A percentile compares a stretch with the other conserved stretches of the same genome.
phyloP scores from a whole-genome alignment of 2,888 invertebrate species.

The Epirrhoe tristata region DNA sequence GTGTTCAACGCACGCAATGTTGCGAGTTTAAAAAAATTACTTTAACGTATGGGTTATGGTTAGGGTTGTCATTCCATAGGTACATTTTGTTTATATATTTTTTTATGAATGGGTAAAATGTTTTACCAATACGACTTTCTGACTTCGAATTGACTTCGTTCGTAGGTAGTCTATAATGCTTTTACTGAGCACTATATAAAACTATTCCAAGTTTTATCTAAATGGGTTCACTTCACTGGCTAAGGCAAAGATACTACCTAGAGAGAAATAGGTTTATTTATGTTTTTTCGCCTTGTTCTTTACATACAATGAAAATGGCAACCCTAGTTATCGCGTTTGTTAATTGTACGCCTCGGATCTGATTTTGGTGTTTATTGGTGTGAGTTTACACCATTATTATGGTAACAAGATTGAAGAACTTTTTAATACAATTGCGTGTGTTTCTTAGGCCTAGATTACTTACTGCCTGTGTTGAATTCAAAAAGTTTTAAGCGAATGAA shows the following conservation, averaged over 20 bases:
- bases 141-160: no score
- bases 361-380: conserved; percentile 15
- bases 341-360: conserved; percentile 19
- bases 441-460: not conserved
- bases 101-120: no score
- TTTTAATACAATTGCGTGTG: not conserved
- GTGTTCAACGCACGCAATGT: conserved; percentile 26
- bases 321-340: conserved; percentile 6
- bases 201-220: no score
- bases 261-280: no score
- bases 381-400: conserved; percentile 20
- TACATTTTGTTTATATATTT: no score
- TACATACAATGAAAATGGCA: not conserved
- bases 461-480: not conserved
- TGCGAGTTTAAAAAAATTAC: conserved; percentile 17
- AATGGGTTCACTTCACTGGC: no score
- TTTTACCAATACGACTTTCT: no score
- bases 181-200: no score
- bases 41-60: conserved; percentile 10
- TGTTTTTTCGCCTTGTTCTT: no score
- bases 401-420: not conserved
- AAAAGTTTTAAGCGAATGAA: not conserved
- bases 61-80: not conserved
- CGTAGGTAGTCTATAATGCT: no score
- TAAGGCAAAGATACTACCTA: no score